phyloP scores from a whole-genome alignment of 2,797 vertebrate genomes.

The Petrocephalus sullivani region DNA sequence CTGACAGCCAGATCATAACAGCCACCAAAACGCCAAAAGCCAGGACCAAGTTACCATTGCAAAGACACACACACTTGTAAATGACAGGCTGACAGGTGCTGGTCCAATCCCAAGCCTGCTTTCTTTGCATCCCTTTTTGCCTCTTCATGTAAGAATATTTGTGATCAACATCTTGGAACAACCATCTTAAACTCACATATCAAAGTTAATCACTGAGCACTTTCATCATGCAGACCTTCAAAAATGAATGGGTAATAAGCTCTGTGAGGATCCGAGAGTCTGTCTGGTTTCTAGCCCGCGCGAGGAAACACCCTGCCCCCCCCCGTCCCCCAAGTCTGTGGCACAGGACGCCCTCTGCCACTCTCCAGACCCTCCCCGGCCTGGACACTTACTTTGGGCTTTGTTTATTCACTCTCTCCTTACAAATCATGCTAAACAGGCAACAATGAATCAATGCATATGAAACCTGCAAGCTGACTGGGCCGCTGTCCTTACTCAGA shows the following conservation, averaged over 20 bases:
- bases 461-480: conserved; percentile 35
- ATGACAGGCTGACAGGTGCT: neutral
- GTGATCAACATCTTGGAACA: conserved; percentile 42
- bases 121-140: conserved; percentile 40
- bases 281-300: conserved; percentile 35
- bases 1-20: conserved; percentile 28
- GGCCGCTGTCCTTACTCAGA: conserved; percentile 30
- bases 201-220: conserved; percentile 41
- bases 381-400: conserved; percentile 14
- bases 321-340: conserved; percentile 3
- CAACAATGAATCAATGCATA: conserved; percentile 20
- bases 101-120: conserved; percentile 25
- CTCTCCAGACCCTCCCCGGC: conserved; percentile 20
- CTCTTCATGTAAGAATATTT: conserved; percentile 38
- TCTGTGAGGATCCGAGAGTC: conserved; percentile 32
- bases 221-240: conserved; percentile 26
- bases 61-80: conserved; percentile 32
- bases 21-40: conserved; percentile 23
- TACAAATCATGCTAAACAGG: conserved; percentile 2
- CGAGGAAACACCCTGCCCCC: conserved; percentile 14
- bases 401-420: conserved; percentile 17
- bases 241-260: conserved; percentile 24
- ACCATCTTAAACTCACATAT: conserved; percentile 38
- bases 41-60: conserved; percentile 32
- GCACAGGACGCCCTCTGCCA: conserved; percentile 14